A percentile compares a stretch with the other conserved stretches of the same genome.
Conservation (phyloP, 2,797 vertebrate species). For the Holocentrus rufus region DNA sequence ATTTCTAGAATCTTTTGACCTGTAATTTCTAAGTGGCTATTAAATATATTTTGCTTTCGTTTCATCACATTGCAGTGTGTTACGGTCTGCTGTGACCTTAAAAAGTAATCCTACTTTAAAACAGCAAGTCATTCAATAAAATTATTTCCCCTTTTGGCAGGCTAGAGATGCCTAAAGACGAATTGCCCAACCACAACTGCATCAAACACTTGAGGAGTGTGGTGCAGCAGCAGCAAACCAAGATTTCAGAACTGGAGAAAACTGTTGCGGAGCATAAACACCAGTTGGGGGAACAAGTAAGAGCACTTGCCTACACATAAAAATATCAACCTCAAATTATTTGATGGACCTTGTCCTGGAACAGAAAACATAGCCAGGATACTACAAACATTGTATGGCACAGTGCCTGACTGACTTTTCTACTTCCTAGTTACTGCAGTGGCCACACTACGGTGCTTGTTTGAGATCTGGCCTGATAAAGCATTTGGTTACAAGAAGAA, state of each 20-base stretch:
- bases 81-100: neutral
- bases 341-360: neutral
- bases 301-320: neutral
- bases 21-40: neutral
- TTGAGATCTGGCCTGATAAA: too few species aligned
- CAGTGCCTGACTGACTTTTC: neutral
- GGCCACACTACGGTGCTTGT: neutral
- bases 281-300: slow-evolving; percentile 95
- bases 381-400: neutral
- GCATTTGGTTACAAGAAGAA: too few species aligned
- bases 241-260: slow-evolving; percentile 96
- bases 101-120: neutral
- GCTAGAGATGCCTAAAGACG: slow-evolving; percentile 98
- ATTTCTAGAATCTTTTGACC: neutral
- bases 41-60: neutral
- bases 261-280: slow-evolving; percentile 94
- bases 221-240: slow-evolving; percentile 93
- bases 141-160: slow-evolving; percentile 68
- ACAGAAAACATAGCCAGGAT: neutral
- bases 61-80: neutral
- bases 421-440: neutral
- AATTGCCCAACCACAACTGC: slow-evolving; percentile 95
- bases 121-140: neutral
- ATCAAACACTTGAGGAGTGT: slow-evolving; percentile 94
- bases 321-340: neutral